Conservation (phyloP, 2,113 vertebrate genomes). For the Daphoenositta chrysoptera region DNA sequence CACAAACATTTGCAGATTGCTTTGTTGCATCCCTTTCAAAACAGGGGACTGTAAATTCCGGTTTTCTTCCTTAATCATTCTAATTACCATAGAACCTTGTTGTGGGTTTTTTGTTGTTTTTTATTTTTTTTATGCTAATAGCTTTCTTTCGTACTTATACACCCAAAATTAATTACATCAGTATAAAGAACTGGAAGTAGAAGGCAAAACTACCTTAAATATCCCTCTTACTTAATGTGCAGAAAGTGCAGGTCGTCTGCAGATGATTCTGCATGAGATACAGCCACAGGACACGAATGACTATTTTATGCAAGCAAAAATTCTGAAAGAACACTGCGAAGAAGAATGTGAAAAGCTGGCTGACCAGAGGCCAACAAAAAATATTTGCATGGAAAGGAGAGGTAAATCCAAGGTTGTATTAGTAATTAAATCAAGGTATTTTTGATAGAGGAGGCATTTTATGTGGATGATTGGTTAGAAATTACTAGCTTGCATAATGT, state of each 20-base stretch:
- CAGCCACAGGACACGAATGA: constrained; percentile 92
- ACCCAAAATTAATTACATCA: not conserved
- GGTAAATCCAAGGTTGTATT: constrained; percentile 46
- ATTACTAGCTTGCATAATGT: not conserved
- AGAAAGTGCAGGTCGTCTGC: constrained; percentile 83
- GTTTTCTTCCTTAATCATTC: accelerated
- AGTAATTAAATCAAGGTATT: not conserved
- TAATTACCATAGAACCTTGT: not conserved
- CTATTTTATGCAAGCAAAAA: constrained; percentile 84
- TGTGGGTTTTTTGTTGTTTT: too few relatives aligned
- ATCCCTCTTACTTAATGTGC: not conserved
- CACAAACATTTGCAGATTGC: not conserved
- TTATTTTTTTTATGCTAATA: not conserved
- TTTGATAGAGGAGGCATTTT: not conserved
- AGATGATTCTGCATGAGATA: constrained; percentile 89
- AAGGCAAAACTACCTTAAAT: not conserved
- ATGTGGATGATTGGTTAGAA: not conserved
- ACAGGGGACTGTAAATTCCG: not conserved
- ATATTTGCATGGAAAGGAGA: constrained; percentile 50
- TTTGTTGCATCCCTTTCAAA: not conserved
- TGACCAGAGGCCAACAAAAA: constrained; percentile 8
- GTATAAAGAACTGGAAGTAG: not conserved
- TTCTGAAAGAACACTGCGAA: constrained; percentile 69
- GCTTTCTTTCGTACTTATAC: not conserved
- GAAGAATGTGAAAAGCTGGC: constrained; percentile 43